Evolutionary conservation across 2,113 vertebrate species (phyloP), one percentile per base, ranked within the genome.

Genomic region (Suncus etruscus): DNA sequence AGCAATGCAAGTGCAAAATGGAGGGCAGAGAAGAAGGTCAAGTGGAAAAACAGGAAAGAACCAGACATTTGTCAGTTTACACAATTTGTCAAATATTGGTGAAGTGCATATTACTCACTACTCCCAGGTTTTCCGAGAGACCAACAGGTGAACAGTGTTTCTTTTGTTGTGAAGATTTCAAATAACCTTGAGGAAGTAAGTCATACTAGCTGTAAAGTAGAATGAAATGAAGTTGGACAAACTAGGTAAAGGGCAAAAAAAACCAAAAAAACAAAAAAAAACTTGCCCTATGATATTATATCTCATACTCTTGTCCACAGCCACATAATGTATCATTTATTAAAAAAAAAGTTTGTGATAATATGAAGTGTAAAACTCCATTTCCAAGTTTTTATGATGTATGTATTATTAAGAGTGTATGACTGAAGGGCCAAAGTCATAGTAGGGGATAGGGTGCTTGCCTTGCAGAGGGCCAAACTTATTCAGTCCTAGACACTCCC

Each of bases 41-140:
- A 68, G 10, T 16, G 69, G 89, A 24, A 63, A 80, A 75, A 47
- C 0, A 27, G 66, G 39, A 79, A 25, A 7, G 11, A 69, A 25
- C 24, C 48, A 66, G 32, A 20, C 11, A 48, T 79, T 63, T 75
- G 14, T 77, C 70, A 50, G 8, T 79, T 75, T 72, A 68, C 39
- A 73, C 75, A 50, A 76, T 68, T 90, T 39, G 47, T 54, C 61
- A 93, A 32, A 10, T 90, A 86, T 77, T 81, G 83, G 58, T 54
- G 15, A 80, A 20, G 10, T 4, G 1, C 8, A 45, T 16, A 12
- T 29, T 3, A 1, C 51, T 20, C n/a, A 66, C 18, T 50, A 87
- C 63, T 66, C 2, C 61, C 79, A 80, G 75, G 29, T 61, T 47
- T 47, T 82, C 12, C 18, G 48, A 73, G 20, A 31, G 8, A n/a